Percentiles rank a stretch among this genome's conserved stretches.
Conservation (phyloP, 2,113 vertebrate genomes). For the Suncus etruscus region DNA sequence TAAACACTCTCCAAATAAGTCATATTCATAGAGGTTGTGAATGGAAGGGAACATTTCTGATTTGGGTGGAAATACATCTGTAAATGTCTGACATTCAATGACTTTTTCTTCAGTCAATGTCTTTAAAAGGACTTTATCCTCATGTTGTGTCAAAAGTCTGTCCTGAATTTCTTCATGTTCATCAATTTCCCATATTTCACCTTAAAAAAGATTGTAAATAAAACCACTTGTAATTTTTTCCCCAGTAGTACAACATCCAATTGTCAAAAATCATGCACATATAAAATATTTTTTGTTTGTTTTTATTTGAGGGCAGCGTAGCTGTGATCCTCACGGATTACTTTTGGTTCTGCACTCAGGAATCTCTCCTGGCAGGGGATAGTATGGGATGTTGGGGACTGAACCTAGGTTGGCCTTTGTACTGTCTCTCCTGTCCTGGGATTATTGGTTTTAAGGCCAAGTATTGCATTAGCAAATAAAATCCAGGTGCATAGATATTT, state of each 20-base stretch:
- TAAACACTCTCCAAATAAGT: conserved; percentile 60
- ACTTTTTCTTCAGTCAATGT: conserved; percentile 64
- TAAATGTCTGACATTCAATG: conserved; percentile 56
- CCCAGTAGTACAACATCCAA: conserved; percentile 45
- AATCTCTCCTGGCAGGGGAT: no score
- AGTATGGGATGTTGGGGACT: no score
- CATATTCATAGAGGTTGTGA: conserved; percentile 47
- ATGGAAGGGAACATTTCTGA: conserved; percentile 64
- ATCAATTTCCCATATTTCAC: conserved; percentile 64
- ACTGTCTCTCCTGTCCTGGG: no score
- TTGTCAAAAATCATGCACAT: no score
- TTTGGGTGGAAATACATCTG: conserved; percentile 63
- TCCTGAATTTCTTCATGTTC: conserved; percentile 69
- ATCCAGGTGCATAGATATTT: background rate
- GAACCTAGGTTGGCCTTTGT: no score
- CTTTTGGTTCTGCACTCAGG: no score
- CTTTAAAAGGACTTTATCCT: conserved; percentile 64
- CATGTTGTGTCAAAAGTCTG: conserved; percentile 65
- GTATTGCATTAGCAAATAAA: conserved; percentile 33
- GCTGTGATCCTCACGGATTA: no score
- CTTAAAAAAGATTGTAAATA: conserved; percentile 76
- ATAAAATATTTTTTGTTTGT: no score
- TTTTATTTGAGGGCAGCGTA: no score
- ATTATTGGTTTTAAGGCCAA: background rate
- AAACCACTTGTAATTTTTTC: conserved; percentile 51